Evolutionary conservation across 2,888 invertebrate species (phyloP).

Genomic region (Glomeris marginata): DNA sequence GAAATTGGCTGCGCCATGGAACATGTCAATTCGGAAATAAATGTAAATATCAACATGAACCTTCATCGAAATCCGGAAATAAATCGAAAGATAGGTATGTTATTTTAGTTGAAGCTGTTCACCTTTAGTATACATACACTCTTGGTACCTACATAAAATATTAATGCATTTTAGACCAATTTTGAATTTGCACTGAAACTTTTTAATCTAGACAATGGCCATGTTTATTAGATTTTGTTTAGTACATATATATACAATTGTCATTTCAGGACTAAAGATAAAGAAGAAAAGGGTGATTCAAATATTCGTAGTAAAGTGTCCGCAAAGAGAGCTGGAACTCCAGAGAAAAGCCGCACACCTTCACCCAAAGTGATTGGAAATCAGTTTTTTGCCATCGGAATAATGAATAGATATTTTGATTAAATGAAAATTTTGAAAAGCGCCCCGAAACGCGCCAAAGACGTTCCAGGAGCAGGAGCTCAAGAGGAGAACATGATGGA

Average conservation of each 20-base stretch:
- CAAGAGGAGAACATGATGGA: slow-evolving; percentile 18
- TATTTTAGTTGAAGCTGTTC: not conserved
- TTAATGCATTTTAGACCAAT: too few species aligned
- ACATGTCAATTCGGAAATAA: slow-evolving; percentile 16
- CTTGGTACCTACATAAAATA: too few species aligned
- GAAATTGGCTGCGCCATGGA: slow-evolving; percentile 17
- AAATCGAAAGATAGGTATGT: slow-evolving; percentile 9
- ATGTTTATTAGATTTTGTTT: too few species aligned
- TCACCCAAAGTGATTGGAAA: slow-evolving; percentile 16
- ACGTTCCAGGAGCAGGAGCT: slow-evolving; percentile 15
- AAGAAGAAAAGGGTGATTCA: slow-evolving; percentile 5
- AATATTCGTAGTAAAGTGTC: not conserved
- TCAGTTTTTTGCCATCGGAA: not conserved
- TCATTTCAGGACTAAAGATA: not conserved
- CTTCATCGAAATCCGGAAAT: slow-evolving; percentile 1
- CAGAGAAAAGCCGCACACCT: not conserved
- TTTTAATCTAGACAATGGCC: too few species aligned
- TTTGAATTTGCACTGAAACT: too few species aligned
- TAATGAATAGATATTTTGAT: not conserved
- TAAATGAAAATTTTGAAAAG: slow-evolving; percentile 11
- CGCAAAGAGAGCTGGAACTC: not conserved
- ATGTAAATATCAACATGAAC: slow-evolving; percentile 17
- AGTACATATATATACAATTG: not conserved
- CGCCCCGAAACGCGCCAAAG: not conserved
- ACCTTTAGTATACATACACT: too few species aligned